Evolutionary conservation across 2,888 invertebrate genomes (phyloP), one percentile per base, ranked within the genome.

Genomic region (Drosophila kuntzei): DNA sequence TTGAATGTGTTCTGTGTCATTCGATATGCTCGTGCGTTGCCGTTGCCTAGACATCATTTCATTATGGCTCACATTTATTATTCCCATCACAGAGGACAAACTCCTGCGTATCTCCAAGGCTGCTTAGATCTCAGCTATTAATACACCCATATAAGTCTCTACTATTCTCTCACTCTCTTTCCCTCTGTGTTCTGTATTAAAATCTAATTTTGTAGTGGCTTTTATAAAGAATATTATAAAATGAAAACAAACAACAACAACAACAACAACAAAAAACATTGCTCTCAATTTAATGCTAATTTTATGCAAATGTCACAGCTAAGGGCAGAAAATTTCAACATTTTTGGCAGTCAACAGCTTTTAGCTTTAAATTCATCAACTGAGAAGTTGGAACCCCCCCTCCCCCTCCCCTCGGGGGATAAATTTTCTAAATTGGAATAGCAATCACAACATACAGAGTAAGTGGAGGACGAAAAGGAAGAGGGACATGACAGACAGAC

Each of bases 351-450:
- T 7, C 41, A 57, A 18, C 46, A 64, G 25, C 14, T 36, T 34
- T 62, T 64, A 55, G 50, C 54, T 53, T 64, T 49, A 57, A 75
- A 54, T 54, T 68, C 46, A 65, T 60, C 51, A 78, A 34, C 49
- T 43, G 49, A 71, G 64, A 27, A 61, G 58, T 37, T 44, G 34
- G n/a, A 14, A 14, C n/a, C 34, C 12, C 20, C 29, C 22, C 16
- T 14, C 39, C n/a, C 34, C 12, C 20, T 34, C 22, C 16, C n/a
- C 39, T 39, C 16, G 18, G 14, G 62, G 64, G 65, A 67, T 43
- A 66, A 71, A 71, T 73, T 67, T 65, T 50, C 51, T 55, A 63
- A 80, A 83, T 83, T 71, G 63, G 41, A 72, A 75, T 63, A 75
- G 64, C 67, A 80, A 71, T 70, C 53, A 22, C 46, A 20, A 37